phyloP scores from a whole-genome alignment of 2,113 vertebrate species.

The Sialia sialis region DNA sequence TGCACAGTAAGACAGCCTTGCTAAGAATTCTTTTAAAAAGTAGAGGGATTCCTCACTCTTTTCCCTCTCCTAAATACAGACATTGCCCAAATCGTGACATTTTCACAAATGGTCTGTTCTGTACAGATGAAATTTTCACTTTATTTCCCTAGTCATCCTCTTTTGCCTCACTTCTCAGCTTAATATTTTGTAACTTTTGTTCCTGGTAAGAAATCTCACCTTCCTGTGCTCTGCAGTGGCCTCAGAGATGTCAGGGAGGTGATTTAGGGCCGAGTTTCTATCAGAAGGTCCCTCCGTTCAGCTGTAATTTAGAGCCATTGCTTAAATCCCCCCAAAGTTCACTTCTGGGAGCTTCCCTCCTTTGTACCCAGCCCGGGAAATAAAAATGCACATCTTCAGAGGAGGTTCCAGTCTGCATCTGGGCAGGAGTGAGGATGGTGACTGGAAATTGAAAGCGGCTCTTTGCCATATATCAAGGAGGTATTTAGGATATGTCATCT shows the following conservation, averaged over 20 bases:
- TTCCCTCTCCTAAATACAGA: background rate
- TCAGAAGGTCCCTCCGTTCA: background rate
- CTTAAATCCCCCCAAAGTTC: conserved; percentile 52
- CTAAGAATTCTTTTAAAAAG: background rate
- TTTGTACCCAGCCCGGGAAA: conserved; percentile 30
- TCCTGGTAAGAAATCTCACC: background rate
- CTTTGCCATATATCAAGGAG: conserved; percentile 67
- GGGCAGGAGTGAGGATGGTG: conserved; percentile 44
- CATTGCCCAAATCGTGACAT: background rate
- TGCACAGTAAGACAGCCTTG: background rate
- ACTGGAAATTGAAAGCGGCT: conserved; percentile 35
- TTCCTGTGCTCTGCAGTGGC: background rate
- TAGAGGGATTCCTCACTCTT: background rate
- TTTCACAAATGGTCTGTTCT: background rate
- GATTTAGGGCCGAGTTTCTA: conserved; percentile 61
- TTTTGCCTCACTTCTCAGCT: background rate
- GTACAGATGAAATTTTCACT: background rate
- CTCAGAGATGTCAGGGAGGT: background rate
- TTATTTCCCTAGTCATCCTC: background rate
- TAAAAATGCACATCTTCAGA: conserved; percentile 39
- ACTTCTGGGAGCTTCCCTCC: conserved; percentile 1
- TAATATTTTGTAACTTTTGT: background rate
- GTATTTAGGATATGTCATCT: conserved; percentile 60
- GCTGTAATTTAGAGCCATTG: conserved; percentile 72
- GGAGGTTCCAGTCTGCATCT: conserved; percentile 17